These are phyloP conservation scores for Drosophila mercatorum DNA, from an alignment of 2,888 invertebrate species.

Conservation along the genomic window DNA sequence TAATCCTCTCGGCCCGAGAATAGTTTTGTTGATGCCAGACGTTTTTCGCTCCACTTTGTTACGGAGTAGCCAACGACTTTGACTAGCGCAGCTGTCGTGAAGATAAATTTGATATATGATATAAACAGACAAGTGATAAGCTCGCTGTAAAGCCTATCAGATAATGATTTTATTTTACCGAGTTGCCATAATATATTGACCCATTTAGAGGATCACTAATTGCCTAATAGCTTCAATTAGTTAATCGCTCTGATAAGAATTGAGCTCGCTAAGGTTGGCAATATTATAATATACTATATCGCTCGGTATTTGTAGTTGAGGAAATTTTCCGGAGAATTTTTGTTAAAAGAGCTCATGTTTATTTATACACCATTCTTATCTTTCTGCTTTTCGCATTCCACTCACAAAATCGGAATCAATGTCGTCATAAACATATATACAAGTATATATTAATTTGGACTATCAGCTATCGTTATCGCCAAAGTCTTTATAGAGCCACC, in stretches of 20 bases:
- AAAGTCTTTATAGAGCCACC: constrained; percentile 51
- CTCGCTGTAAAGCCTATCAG: not conserved
- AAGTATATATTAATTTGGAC: constrained; percentile 30
- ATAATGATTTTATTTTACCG: not conserved
- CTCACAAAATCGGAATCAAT: constrained; percentile 48
- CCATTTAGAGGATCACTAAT: constrained; percentile 7
- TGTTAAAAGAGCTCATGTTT: constrained; percentile 26
- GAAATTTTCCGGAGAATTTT: not conserved
- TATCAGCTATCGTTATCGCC: constrained; percentile 56
- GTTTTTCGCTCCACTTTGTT: constrained; percentile 76
- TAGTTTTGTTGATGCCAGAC: constrained; percentile 54
- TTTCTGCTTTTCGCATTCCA: constrained; percentile 50
- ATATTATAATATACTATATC: not conserved
- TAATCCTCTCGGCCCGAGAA: constrained; percentile 83
- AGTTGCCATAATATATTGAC: constrained; percentile 1
- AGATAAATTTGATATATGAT: constrained; percentile 13
- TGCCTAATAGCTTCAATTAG: constrained; percentile 9
- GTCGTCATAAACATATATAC: constrained; percentile 60
- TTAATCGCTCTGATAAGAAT: constrained; percentile 10
- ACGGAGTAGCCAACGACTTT: constrained; percentile 77
- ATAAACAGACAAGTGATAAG: constrained; percentile 10
- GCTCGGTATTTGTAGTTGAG: not conserved
- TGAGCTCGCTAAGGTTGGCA: too few relatives aligned
- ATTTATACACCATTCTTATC: constrained; percentile 56
- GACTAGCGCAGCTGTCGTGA: constrained; percentile 62